phyloP scores from a whole-genome alignment of 2,113 vertebrate species.

The Podocnemis expansa region DNA sequence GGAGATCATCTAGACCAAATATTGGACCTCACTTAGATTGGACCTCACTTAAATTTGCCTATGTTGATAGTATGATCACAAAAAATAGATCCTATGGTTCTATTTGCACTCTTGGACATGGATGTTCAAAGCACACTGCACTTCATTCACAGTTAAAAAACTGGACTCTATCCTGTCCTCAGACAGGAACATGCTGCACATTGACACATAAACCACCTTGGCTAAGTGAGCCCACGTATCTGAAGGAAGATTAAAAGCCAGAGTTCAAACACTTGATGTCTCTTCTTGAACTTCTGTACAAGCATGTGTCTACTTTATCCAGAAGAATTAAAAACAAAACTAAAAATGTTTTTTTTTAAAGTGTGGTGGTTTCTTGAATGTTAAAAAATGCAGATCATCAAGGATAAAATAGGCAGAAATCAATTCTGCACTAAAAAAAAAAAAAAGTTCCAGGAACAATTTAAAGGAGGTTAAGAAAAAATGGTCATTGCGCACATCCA shows the following conservation, averaged over 20 bases:
- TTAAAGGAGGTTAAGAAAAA: not conserved
- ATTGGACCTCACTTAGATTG: too few relatives aligned
- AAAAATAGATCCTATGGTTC: not conserved
- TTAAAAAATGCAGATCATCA: not conserved
- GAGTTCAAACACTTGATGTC: not conserved
- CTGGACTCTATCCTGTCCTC: not conserved
- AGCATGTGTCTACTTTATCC: not conserved
- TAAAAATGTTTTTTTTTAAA: not conserved
- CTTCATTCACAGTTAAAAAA: not conserved
- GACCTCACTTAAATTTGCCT: not conserved
- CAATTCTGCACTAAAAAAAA: conserved; percentile 32
- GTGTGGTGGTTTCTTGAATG: not conserved
- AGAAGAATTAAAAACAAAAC: not conserved
- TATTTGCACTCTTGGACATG: not conserved
- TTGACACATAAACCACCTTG: not conserved
- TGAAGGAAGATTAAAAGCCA: not conserved
- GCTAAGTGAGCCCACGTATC: not conserved
- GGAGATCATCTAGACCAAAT: too few relatives aligned
- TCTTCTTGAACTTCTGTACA: not conserved
- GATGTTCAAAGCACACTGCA: not conserved
- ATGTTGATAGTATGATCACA: not conserved
- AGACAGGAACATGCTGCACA: not conserved
- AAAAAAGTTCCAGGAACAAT: conserved; percentile 47
- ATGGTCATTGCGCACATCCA: not conserved
- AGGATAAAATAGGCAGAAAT: conserved; percentile 65